These are phyloP conservation scores for Cynopterus brachyotis DNA, from an alignment of 2,113 vertebrate genomes.

Conservation along the genomic window DNA sequence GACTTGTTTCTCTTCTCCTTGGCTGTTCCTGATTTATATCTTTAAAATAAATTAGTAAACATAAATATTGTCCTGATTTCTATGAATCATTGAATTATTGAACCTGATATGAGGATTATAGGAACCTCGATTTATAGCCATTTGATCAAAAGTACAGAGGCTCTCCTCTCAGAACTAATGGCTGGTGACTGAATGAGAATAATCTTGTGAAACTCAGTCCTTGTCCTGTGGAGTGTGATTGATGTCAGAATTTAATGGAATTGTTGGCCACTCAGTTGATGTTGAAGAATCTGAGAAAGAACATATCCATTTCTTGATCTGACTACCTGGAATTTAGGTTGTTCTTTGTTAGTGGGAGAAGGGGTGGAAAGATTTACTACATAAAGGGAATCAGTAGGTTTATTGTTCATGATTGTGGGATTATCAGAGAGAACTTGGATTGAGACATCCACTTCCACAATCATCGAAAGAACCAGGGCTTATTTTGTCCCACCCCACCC, in stretches of 20 bases:
- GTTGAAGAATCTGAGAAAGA: neutral
- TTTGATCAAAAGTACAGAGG: neutral
- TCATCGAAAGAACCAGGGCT: neutral
- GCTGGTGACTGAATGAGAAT: neutral
- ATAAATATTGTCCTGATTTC: neutral
- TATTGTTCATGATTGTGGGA: neutral
- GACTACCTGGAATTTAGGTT: neutral
- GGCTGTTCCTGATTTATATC: neutral
- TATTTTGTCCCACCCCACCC: too few species aligned
- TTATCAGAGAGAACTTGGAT: neutral
- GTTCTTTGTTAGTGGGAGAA: neutral
- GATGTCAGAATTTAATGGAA: neutral
- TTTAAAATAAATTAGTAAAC: neutral
- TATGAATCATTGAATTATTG: neutral
- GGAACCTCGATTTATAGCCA: neutral
- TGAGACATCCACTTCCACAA: neutral
- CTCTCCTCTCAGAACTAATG: neutral
- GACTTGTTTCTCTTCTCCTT: neutral
- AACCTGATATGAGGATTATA: neutral
- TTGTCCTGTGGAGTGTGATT: neutral
- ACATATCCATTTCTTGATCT: neutral
- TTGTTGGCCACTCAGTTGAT: neutral
- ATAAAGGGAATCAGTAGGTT: neutral
- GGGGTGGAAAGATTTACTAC: neutral
- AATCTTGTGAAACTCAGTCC: neutral